Evolutionary conservation across 1,140 invertebrate species (phyloP).

Genomic region (Tetraneura akinire): DNA sequence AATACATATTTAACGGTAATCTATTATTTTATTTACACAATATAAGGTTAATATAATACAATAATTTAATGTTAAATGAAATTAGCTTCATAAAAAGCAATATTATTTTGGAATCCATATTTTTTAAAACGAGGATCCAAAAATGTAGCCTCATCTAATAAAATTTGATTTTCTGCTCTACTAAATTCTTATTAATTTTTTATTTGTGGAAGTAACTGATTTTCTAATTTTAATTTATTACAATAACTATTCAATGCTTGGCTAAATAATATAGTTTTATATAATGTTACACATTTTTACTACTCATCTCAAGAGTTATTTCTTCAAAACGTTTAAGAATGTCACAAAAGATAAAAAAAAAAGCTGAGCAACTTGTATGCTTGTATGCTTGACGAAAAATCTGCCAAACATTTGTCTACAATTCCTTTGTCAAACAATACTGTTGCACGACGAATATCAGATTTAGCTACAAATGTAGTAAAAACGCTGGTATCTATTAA

Average conservation of each 20-base stretch:
- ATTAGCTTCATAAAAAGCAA: slow-evolving; percentile 1
- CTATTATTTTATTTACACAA: too few species aligned
- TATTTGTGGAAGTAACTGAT: neutral
- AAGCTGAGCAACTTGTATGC: too few species aligned
- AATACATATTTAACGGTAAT: too few species aligned
- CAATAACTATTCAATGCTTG: slow-evolving; percentile 25
- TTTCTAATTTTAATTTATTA: neutral
- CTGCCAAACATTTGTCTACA: slow-evolving; percentile 19
- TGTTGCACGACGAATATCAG: slow-evolving; percentile 25
- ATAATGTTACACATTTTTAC: slow-evolving; percentile 42
- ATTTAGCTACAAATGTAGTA: neutral
- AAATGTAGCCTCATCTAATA: slow-evolving; percentile 55
- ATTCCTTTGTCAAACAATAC: slow-evolving; percentile 52
- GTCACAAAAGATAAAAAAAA: slow-evolving; percentile 15
- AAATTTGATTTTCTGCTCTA: slow-evolving; percentile 7
- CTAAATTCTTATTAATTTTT: slow-evolving; percentile 18
- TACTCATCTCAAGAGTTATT: slow-evolving; percentile 43
- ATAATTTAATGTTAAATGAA: too few species aligned
- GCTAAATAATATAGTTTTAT: slow-evolving; percentile 36
- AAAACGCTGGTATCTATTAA: slow-evolving; percentile 1
- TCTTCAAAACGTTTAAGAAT: slow-evolving; percentile 33
- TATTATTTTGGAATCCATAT: slow-evolving; percentile 54
- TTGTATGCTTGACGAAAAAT: slow-evolving; percentile 30
- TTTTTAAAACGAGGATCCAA: slow-evolving; percentile 57
- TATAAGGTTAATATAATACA: too few species aligned